Base-by-base conservation (phyloP, 2,113 vertebrate species). In the Casuarius casuarius region DNA sequence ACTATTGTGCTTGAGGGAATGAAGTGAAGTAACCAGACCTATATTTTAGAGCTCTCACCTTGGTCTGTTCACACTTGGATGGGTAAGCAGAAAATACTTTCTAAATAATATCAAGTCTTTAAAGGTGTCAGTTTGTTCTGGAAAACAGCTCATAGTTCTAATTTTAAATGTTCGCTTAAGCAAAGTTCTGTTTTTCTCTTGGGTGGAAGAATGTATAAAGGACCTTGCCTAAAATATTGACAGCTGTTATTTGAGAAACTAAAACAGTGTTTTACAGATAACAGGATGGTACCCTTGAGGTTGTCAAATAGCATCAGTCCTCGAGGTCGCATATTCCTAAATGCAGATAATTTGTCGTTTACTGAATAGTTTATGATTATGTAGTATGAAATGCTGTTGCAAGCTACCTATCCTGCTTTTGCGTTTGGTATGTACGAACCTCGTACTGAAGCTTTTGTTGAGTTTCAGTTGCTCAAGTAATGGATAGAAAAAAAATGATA, bases 21-120 rank as follows among this genome's bases (percentile, higher is more conserved):
- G 28, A 80, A n/a, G 21, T 76, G 10, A 63, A 81, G 7, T 51
- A 5, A 84, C 68, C 7, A 70, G 58, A 66, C 14, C 14, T 61
- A 0, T 44, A 31, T 56, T 61, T 84, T 51, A 71, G 62, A 59
- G 31, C 20, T 33, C 7, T 9, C 3, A 1, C 0, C 40, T 44
- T 58, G 11, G 17, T 65, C 35, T 40, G 40, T 18, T 82, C 31
- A 18, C 25, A 1, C 61, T 54, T 49, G 35, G 46, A 46, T 10
- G 49, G 5, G 11, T 77, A 51, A 86, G 59, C 13, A 63, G 40
- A 56, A 80, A 74, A 71, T 59, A 35, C 4, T 59, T 58, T 40
- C 3, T 71, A 13, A 40, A 33, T 56, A 3, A 6, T 59, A 33
- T 85, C 9, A 28, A 35, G 38, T 29, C 9, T 65, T 74, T 3